Percentiles rank a stretch among this genome's conserved stretches.
Evolutionary conservation across 2,888 invertebrate species (phyloP).

Genomic region (Eudemis profundana): DNA sequence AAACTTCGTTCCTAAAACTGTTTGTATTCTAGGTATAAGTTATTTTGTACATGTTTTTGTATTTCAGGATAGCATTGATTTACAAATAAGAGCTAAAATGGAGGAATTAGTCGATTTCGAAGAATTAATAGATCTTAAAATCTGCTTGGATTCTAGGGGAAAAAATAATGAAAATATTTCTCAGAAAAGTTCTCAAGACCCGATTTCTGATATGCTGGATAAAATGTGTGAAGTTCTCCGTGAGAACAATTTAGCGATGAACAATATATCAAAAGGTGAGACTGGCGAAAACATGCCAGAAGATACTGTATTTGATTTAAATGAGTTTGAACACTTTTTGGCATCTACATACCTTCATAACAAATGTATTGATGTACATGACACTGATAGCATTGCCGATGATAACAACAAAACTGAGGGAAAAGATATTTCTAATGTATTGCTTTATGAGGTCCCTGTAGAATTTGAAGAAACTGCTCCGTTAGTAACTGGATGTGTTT

Average conservation of each 20-base stretch:
- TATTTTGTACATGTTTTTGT: background rate
- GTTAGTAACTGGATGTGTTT: background rate
- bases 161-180: background rate
- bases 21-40: too few species aligned
- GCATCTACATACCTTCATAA: background rate
- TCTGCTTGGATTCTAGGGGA: background rate
- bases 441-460: background rate
- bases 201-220: constrained; percentile 14
- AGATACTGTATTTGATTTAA: constrained; percentile 15
- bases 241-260: background rate
- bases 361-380: background rate
- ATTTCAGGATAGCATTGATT: constrained; percentile 8
- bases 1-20: too few species aligned
- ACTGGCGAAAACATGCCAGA: background rate
- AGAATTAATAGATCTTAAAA: constrained; percentile 19
- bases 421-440: background rate
- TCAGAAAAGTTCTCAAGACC: constrained; percentile 12
- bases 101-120: constrained; percentile 31
- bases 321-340: constrained; percentile 39
- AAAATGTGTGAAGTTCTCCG: constrained; percentile 22
- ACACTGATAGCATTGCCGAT: background rate
- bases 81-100: constrained; percentile 16
- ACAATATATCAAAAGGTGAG: background rate
- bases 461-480: background rate
- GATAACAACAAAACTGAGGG: background rate